Base-by-base conservation (phyloP, 2,888 invertebrate species). In the Hemistola chrysoprasaria region DNA sequence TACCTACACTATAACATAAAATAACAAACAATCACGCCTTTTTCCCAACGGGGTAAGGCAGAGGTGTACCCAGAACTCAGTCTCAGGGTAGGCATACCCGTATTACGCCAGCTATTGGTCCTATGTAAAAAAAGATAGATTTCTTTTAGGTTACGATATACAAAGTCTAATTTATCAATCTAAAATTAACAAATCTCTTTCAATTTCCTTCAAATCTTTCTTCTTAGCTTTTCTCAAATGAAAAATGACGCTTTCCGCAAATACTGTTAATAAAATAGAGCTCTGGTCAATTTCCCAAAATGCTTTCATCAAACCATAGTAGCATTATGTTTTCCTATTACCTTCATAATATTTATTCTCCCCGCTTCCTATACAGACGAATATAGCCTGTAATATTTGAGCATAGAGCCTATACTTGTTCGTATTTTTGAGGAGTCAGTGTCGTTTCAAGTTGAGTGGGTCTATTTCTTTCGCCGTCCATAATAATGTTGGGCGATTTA, bases 401-500 rank as follows among this genome's bases (percentile, higher is more conserved):
- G 0, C 3, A 50, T 60, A 78, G 51, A 63, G 79, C 49, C 45
- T 40, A 40, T 58, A 75, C 66, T 72, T 31, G 53, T 39, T 40
- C 33, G 50, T 46, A 34, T 11, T 24, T 30, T 23, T 27, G 28
- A 53, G 56, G 59, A 60, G 60, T 63, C 62, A 65, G 59, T 63
- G 71, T 72, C 72, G 68, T 78, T 84, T 79, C 65, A 62, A 70
- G 65, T 76, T 77, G 71, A 83, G 78, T 71, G 75, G 70, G 76
- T 76, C 83, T 83, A 88, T 87, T 88, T 82, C 83, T 86, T 87
- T 81, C 71, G 71, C 75, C 84, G 79, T 81, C 81, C 74, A 74
- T 78, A 79, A 85, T 87, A 87, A 87, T 87, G 87, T 80, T 78
- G 73, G 79, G 78, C 76, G 79, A 86, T 88, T 86, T 85, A 83